Evolutionary conservation across 2,113 vertebrate genomes (phyloP), one percentile per base, ranked within the genome.

Genomic region (Petroica traversi): DNA sequence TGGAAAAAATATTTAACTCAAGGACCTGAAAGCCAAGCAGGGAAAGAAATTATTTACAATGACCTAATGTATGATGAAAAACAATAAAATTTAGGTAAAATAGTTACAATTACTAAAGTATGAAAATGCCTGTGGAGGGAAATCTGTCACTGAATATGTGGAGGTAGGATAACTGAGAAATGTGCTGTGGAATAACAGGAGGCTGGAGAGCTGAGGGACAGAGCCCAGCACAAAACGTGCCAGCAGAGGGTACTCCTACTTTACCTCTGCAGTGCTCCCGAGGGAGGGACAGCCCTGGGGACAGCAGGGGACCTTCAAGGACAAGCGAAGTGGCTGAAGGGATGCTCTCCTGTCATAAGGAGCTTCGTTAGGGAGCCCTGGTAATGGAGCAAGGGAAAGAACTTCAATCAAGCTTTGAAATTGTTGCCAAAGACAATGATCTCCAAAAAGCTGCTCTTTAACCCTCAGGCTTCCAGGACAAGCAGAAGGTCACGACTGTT

Each of bases 231-330:
- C 91, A 74, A n/a, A 72, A 26, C 17, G 3, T 15, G 73, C 94
- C 96, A 96, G 91, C 75, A 96, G 96, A 95, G 97, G 96, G 93
- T 73, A 93, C 84, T 95, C 78, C 43, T 8, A 68, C 68, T 36
- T 79, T 14, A 80, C 8, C 28, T 14, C 88, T 38, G 57, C 16
- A 11, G 5, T 1, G 49, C 61, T 67, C 23, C 34, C 14, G 5
- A 12, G 20, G 46, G 38, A 43, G 45, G 36, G 14, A 11, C 8
- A 23, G 24, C 54, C 9, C 58, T 20, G 28, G 19, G 33, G 52
- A 64, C 80, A 89, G 33, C 4, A 43, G n/a, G 34, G 52, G 25
- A 80, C 59, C 43, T 71, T 40, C 49, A 25, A 59, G 40, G 61
- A 29, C 7, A 24, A 58, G 33, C 19, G 14, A 25, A 84, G 55